Conservation (phyloP, 2,113 vertebrate genomes). For the Mastomys coucha region DNA sequence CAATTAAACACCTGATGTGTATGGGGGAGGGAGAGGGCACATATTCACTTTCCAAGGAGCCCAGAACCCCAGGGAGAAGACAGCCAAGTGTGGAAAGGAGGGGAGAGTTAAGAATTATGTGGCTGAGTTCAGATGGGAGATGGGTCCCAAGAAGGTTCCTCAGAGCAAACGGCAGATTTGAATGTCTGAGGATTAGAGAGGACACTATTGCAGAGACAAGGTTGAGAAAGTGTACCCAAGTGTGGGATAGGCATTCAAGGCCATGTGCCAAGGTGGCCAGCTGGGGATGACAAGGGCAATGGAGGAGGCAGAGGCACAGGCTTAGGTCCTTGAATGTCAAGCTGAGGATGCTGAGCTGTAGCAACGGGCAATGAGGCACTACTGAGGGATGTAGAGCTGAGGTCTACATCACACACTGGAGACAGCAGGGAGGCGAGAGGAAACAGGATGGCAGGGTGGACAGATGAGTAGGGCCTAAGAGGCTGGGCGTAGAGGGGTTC, state of each 20-base stretch:
- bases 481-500: fast-evolving
- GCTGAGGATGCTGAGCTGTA: background rate
- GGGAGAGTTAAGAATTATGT: background rate
- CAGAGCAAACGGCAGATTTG: background rate
- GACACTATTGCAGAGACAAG: background rate
- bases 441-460: background rate
- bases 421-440: background rate
- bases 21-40: no score
- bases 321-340: background rate
- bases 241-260: background rate
- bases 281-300: background rate
- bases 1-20: background rate
- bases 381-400: background rate
- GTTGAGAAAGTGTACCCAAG: background rate
- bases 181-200: background rate
- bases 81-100: background rate
- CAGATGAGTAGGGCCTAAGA: background rate
- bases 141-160: background rate
- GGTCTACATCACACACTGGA: background rate
- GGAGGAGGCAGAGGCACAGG: background rate
- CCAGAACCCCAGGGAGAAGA: background rate
- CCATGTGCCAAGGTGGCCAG: background rate
- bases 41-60: background rate
- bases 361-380: background rate
- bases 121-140: background rate